phyloP scores from a whole-genome alignment of 37 sponge, comb jelly and placozoan species.

The Crambe crambe region DNA sequence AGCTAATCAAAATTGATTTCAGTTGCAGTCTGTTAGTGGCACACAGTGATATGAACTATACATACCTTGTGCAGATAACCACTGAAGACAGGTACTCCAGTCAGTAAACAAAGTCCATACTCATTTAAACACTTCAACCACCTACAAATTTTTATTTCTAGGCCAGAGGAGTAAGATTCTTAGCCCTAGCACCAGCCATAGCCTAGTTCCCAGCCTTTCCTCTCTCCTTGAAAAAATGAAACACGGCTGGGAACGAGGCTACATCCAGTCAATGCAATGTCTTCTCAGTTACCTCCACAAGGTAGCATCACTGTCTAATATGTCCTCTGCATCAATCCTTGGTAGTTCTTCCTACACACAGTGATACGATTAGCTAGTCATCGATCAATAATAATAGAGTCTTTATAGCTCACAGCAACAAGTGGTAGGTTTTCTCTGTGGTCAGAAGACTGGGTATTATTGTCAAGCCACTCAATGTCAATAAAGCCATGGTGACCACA shows the following conservation, averaged over 20 bases:
- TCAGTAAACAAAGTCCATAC: constrained; percentile 42
- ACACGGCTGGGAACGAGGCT: too few relatives aligned
- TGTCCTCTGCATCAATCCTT: background rate
- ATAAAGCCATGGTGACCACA: constrained; percentile 2
- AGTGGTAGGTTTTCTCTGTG: background rate
- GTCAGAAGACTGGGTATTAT: background rate
- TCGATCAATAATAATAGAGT: background rate
- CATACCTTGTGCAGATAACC: constrained; percentile 2
- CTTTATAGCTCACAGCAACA: background rate
- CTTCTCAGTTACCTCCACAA: background rate
- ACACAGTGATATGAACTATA: too few relatives aligned
- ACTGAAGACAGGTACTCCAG: background rate
- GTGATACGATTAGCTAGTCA: too few relatives aligned
- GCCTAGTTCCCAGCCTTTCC: too few relatives aligned
- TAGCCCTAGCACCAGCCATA: too few relatives aligned
- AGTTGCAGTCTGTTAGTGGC: constrained; percentile 6
- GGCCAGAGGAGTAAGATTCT: too few relatives aligned
- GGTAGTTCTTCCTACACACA: background rate
- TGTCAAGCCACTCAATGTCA: background rate
- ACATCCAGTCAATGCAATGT: too few relatives aligned
- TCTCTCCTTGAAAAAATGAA: too few relatives aligned
- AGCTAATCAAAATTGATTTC: background rate
- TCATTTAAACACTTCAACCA: constrained; percentile 35
- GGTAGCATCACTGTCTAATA: background rate
- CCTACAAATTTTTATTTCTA: too few relatives aligned